These are phyloP conservation scores for Nomada flava DNA, from an alignment of 2,888 invertebrate genomes.

Conservation along the genomic window DNA sequence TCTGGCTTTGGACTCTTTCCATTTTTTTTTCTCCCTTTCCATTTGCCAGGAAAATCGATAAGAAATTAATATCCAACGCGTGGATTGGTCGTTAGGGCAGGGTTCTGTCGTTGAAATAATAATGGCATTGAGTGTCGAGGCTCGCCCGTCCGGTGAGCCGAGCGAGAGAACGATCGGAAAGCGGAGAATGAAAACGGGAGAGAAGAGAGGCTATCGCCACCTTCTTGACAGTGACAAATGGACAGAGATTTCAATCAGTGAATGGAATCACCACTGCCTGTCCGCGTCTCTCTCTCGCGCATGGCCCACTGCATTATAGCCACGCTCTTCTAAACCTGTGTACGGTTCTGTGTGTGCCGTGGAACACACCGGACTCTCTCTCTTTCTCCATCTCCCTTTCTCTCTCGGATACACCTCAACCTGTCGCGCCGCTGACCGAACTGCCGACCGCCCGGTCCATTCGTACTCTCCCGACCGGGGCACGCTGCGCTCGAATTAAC, in stretches of 20 bases:
- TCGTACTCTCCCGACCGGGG: slow-evolving; percentile 61
- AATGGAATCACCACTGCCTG: slow-evolving; percentile 86
- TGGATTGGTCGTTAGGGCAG: slow-evolving; percentile 81
- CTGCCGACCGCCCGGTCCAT: slow-evolving; percentile 58
- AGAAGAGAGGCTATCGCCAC: slow-evolving; percentile 83
- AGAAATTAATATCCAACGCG: slow-evolving; percentile 81
- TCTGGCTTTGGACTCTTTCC: not conserved
- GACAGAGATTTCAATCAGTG: slow-evolving; percentile 90
- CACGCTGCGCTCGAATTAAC: slow-evolving; percentile 42
- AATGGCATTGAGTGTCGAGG: slow-evolving; percentile 79
- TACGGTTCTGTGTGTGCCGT: slow-evolving; percentile 9
- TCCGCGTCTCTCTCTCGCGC: slow-evolving; percentile 73
- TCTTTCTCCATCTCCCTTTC: slow-evolving; percentile 2
- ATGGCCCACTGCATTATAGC: slow-evolving; percentile 41
- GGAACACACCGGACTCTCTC: slow-evolving; percentile 40
- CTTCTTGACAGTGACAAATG: slow-evolving; percentile 91
- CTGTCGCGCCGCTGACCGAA: slow-evolving; percentile 78
- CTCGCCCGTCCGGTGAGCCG: slow-evolving; percentile 76
- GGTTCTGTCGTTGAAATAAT: slow-evolving; percentile 80
- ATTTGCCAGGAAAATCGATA: slow-evolving; percentile 69
- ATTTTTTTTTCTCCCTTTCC: not conserved
- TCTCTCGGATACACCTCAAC: slow-evolving; percentile 73
- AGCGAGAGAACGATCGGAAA: slow-evolving; percentile 62
- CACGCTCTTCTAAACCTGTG: slow-evolving; percentile 13
- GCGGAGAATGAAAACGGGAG: slow-evolving; percentile 61